These are phyloP conservation scores for Hippocampus zosterae DNA, from an alignment of 2,113 vertebrate species.

Conservation along the genomic window DNA sequence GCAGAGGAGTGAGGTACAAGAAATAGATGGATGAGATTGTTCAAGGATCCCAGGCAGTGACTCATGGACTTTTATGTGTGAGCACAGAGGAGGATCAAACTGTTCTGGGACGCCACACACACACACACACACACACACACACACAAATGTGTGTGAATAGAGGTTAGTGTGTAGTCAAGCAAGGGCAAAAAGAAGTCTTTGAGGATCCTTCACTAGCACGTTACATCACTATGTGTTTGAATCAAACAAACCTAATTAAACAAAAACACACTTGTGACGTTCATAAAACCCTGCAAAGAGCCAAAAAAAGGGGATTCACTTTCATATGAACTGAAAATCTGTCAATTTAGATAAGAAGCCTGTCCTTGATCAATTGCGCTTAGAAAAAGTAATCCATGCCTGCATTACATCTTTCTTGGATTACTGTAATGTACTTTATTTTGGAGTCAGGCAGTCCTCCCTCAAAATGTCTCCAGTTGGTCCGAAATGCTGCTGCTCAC, in stretches of 20 bases:
- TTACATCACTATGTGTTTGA: background rate
- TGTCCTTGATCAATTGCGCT: too few species aligned
- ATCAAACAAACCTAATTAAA: background rate
- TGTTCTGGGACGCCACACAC: constrained; percentile 28
- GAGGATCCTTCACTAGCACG: background rate
- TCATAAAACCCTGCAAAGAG: too few species aligned
- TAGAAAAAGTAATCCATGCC: too few species aligned
- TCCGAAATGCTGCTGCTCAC: too few species aligned
- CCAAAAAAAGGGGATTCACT: too few species aligned
- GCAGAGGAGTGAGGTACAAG: constrained; percentile 31
- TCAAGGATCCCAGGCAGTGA: constrained; percentile 55
- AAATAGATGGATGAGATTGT: constrained; percentile 54
- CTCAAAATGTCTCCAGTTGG: too few species aligned
- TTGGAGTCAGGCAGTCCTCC: too few species aligned
- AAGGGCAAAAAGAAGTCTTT: constrained; percentile 24
- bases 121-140: constrained; percentile 16
- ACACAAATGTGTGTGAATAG: constrained; percentile 27
- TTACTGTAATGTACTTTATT: too few species aligned
- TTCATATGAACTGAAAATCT: too few species aligned
- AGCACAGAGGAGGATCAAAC: constrained; percentile 56
- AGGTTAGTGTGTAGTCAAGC: constrained; percentile 21
- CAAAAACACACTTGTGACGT: too few species aligned
- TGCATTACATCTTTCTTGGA: too few species aligned
- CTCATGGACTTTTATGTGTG: constrained; percentile 59
- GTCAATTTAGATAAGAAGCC: too few species aligned